Conservation (phyloP, 1,140 invertebrate species). For the Cotesia vestalis region DNA sequence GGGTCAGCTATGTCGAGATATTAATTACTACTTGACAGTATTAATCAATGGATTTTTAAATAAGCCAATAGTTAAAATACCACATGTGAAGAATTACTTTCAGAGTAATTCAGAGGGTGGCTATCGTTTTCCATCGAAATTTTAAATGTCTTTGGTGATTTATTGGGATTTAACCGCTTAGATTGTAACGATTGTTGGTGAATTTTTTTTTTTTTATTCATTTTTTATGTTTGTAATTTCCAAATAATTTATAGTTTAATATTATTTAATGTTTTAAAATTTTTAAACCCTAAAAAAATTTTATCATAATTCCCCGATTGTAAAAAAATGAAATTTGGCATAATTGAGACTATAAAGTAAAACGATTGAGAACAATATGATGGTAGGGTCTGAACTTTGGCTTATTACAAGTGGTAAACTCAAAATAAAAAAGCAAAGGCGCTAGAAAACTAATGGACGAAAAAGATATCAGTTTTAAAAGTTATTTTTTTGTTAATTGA, state of each 20-base stretch:
- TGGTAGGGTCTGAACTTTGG: conserved; percentile 37
- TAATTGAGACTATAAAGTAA: not conserved
- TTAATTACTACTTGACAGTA: conserved; percentile 54
- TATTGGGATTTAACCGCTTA: too few species aligned
- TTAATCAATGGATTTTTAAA: conserved; percentile 5
- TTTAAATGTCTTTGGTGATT: too few species aligned
- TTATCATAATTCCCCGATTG: not conserved
- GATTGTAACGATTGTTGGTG: too few species aligned
- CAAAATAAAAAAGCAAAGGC: conserved; percentile 19
- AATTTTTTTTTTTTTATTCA: too few species aligned
- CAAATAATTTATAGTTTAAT: too few species aligned
- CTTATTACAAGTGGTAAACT: conserved; percentile 54
- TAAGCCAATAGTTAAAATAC: not conserved
- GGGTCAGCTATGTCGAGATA: conserved; percentile 46
- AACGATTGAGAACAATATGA: conserved; percentile 40
- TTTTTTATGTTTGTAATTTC: too few species aligned
- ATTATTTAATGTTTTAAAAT: too few species aligned
- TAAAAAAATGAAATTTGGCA: not conserved
- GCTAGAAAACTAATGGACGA: conserved; percentile 40
- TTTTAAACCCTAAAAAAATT: too few species aligned
- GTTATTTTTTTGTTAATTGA: conserved; percentile 31
- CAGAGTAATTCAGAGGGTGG: too few species aligned
- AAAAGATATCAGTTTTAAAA: conserved; percentile 51
- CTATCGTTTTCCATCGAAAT: too few species aligned
- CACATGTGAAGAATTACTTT: too few species aligned